Evolutionary conservation across 2,888 invertebrate genomes (phyloP).

Genomic region (Alloplasta piceator): DNA sequence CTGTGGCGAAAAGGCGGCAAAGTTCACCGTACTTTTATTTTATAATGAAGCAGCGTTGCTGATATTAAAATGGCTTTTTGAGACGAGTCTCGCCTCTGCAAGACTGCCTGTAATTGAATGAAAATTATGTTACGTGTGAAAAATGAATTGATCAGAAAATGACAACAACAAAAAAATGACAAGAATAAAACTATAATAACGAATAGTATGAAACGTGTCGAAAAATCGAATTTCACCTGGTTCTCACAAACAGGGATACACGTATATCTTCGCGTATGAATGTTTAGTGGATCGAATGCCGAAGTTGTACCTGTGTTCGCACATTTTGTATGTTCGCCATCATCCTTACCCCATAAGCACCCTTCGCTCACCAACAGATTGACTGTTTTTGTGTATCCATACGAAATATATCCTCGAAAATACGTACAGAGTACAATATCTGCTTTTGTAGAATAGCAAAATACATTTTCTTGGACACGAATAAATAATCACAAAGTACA

Average conservation of each 20-base stretch:
- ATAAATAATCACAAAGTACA: conserved; percentile 71
- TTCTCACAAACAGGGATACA: background rate
- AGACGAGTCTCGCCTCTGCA: conserved; percentile 19
- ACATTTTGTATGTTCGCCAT: conserved; percentile 21
- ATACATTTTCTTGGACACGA: conserved; percentile 69
- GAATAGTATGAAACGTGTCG: conserved; percentile 25
- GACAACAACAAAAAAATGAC: conserved; percentile 4
- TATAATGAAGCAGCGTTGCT: background rate
- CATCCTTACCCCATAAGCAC: background rate
- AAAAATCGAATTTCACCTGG: conserved; percentile 14
- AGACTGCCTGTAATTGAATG: conserved; percentile 44
- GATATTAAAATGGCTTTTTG: conserved; percentile 24
- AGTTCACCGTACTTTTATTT: conserved; percentile 18
- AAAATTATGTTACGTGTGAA: conserved; percentile 23
- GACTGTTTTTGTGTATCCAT: conserved; percentile 34
- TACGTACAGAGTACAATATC: conserved; percentile 36
- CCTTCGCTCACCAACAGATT: background rate
- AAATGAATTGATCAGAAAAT: conserved; percentile 1
- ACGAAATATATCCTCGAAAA: conserved; percentile 26
- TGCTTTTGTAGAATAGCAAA: conserved; percentile 70
- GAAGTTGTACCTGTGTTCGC: background rate
- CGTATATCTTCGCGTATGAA: conserved; percentile 6
- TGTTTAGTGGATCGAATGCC: conserved; percentile 12
- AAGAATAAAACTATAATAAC: background rate
- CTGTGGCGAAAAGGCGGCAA: conserved; percentile 8